Conservation (phyloP, 2,888 invertebrate genomes). For the Phlogophora meticulosa region DNA sequence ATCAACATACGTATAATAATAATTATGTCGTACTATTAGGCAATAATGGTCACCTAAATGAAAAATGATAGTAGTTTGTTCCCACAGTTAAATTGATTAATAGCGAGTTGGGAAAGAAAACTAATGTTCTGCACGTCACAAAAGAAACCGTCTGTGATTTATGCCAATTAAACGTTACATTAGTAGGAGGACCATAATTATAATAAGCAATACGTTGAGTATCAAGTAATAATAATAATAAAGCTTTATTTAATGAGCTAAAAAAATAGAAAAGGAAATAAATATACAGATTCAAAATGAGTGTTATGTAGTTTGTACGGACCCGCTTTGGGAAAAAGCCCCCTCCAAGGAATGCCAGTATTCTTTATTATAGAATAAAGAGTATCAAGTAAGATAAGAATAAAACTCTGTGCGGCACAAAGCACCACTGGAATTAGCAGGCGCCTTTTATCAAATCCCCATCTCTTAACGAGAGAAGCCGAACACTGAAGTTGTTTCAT, state of each 20-base stretch:
- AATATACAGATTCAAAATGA: too few relatives aligned
- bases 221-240: slow-evolving; percentile 1
- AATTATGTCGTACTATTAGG: slow-evolving; percentile 29
- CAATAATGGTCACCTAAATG: slow-evolving; percentile 22
- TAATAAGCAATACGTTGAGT: background rate
- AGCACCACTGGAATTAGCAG: slow-evolving; percentile 18
- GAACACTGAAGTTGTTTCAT: slow-evolving; percentile 51
- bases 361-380: too few relatives aligned
- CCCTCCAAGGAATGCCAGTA: too few relatives aligned
- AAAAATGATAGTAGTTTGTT: slow-evolving; percentile 44
- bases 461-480: slow-evolving; percentile 16
- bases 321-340: too few relatives aligned
- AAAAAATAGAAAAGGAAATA: too few relatives aligned
- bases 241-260: too few relatives aligned
- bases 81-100: slow-evolving; percentile 40
- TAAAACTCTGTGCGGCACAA: background rate
- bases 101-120: slow-evolving; percentile 14
- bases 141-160: slow-evolving; percentile 19
- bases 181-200: background rate
- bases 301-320: too few relatives aligned
- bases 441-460: slow-evolving; percentile 27
- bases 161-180: slow-evolving; percentile 6
- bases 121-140: slow-evolving; percentile 8
- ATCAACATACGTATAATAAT: slow-evolving; percentile 47
- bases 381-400: background rate